A percentile compares a stretch with the other conserved stretches of the same genome.
Evolutionary conservation across 2,888 invertebrate genomes (phyloP).

Genomic region (Lithophane ornitopus): DNA sequence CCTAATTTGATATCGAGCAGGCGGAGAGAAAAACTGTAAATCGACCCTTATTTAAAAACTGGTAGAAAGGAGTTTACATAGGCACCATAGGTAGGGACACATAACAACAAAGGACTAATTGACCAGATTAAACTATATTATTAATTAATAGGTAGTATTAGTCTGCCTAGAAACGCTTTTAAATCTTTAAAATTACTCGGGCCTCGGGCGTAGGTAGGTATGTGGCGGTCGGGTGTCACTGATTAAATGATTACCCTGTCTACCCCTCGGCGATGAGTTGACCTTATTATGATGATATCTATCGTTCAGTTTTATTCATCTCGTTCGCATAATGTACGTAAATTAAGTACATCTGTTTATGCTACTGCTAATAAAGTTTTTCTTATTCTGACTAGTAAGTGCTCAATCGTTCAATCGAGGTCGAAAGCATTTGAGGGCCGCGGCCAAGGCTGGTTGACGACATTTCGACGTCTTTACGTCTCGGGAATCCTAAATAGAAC

Average conservation of each 20-base stretch:
- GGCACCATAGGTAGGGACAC: background rate
- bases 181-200: background rate
- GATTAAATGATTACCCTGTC: slow-evolving; percentile 1
- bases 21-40: background rate
- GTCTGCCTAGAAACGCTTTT: background rate
- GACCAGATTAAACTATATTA: background rate
- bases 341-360: slow-evolving; percentile 35
- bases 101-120: background rate
- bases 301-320: slow-evolving; percentile 14
- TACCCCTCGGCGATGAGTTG: slow-evolving; percentile 20
- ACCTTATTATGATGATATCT: background rate
- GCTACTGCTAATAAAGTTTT: slow-evolving; percentile 40
- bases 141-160: background rate
- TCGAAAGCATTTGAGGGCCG: slow-evolving; percentile 63
- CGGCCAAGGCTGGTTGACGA: slow-evolving; percentile 70
- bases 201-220: background rate
- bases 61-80: background rate
- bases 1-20: background rate
- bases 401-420: slow-evolving; percentile 63
- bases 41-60: background rate
- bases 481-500: slow-evolving; percentile 63
- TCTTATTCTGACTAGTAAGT: slow-evolving; percentile 53
- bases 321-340: slow-evolving; percentile 23
- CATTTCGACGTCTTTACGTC: slow-evolving; percentile 63
- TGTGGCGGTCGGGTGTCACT: background rate